Conservation (phyloP, 2,888 invertebrate species). For the Reticulitermes lucifugus region DNA sequence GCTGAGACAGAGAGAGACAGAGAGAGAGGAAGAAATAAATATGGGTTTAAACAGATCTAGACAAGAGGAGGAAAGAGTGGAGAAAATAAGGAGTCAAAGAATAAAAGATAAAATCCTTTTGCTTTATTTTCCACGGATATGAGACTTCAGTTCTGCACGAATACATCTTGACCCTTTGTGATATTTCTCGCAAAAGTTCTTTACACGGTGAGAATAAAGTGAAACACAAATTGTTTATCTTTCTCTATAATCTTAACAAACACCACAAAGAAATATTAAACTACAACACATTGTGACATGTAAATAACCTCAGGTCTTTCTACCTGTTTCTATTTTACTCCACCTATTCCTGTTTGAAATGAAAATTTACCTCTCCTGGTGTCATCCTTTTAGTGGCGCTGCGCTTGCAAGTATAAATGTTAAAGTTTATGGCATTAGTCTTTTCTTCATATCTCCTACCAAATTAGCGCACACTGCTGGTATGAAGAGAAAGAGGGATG, state of each 20-base stretch:
- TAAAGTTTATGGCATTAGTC: conserved; percentile 26
- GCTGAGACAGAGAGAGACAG: background rate
- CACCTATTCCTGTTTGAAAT: background rate
- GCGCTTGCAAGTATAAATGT: conserved; percentile 5
- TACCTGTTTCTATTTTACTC: background rate
- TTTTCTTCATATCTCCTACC: conserved; percentile 9
- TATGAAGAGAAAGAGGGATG: background rate
- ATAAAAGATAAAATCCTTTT: no score
- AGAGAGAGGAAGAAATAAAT: background rate
- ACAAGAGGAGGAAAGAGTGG: no score
- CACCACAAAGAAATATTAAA: background rate
- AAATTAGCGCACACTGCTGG: background rate
- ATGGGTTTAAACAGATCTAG: no score
- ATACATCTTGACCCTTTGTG: no score
- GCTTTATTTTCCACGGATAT: no score
- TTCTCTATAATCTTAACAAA: conserved; percentile 3
- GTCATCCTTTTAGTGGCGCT: conserved; percentile 9
- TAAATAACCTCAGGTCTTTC: background rate
- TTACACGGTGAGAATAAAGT: background rate
- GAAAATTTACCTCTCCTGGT: conserved; percentile 1
- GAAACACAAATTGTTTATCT: background rate
- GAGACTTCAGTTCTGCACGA: no score
- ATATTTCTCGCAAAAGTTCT: background rate
- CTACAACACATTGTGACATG: background rate
- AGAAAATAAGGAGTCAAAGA: no score